phyloP scores from a whole-genome alignment of 2,113 vertebrate genomes.

The Embiotoca jacksoni region DNA sequence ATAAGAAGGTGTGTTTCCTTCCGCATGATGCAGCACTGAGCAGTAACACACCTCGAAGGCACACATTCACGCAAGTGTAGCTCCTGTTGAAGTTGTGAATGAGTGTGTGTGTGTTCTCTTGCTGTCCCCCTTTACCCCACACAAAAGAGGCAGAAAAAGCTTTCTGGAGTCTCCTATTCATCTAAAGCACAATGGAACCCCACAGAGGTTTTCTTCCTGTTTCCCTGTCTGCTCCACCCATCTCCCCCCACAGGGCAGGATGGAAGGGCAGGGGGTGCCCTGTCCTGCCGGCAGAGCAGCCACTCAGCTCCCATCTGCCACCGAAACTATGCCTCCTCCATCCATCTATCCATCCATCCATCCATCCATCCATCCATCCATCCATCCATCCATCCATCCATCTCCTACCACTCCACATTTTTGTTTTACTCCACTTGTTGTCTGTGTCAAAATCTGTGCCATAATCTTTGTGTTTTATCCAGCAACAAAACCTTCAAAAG shows the following conservation, averaged over 20 bases:
- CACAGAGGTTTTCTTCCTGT: constrained; percentile 85
- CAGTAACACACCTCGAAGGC: constrained; percentile 29
- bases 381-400: constrained; percentile 38
- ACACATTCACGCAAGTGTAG: not conserved
- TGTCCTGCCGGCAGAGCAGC: constrained; percentile 62
- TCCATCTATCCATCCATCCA: constrained; percentile 50
- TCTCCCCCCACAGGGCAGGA: constrained; percentile 76
- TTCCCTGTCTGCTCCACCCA: constrained; percentile 83
- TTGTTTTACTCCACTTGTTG: constrained; percentile 12
- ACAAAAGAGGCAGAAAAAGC: constrained; percentile 81
- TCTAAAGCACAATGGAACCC: constrained; percentile 85
- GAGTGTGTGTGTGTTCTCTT: constrained; percentile 63
- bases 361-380: constrained; percentile 30
- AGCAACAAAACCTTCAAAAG: not conserved
- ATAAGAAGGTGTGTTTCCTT: constrained; percentile 48
- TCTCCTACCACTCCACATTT: not conserved
- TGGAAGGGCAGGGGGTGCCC: constrained; percentile 71
- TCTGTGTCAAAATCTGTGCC: not conserved
- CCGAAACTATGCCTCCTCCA: constrained; percentile 69
- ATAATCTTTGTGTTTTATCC: not conserved
- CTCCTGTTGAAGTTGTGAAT: constrained; percentile 62
- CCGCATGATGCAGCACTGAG: constrained; percentile 34
- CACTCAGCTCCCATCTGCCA: constrained; percentile 83
- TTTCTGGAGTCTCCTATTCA: constrained; percentile 84
- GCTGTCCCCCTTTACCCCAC: constrained; percentile 76